phyloP scores from a whole-genome alignment of 2,888 invertebrate species.

The Mesorhabditis spiculigera region DNA sequence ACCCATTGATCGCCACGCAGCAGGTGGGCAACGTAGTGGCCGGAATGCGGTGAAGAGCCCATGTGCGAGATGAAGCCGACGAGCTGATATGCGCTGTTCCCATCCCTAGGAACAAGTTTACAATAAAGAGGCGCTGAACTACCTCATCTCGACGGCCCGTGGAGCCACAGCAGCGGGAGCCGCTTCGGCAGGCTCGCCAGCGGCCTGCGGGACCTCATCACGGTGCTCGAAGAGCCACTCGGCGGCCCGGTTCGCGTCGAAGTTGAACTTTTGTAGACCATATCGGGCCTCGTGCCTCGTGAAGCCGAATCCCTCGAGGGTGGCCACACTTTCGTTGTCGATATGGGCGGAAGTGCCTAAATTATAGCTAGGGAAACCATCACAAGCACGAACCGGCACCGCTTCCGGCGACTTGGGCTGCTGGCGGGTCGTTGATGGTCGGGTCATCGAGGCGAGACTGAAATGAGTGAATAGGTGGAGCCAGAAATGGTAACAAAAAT shows the following conservation, averaged over 20 bases:
- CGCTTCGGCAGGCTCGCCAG: slow-evolving; percentile 7
- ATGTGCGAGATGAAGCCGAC: slow-evolving; percentile 96
- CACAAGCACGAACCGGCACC: neutral
- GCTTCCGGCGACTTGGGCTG: neutral
- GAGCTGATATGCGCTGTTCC: slow-evolving; percentile 70
- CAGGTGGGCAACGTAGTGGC: slow-evolving; percentile 96
- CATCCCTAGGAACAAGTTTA: slow-evolving; percentile 20
- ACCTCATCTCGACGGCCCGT: neutral
- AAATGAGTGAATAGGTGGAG: neutral
- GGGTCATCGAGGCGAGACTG: slow-evolving; percentile 22
- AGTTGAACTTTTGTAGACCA: slow-evolving; percentile 28
- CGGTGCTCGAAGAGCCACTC: slow-evolving; percentile 46
- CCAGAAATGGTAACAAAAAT: too few species aligned
- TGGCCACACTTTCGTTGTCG: neutral
- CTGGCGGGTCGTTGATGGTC: slow-evolving; percentile 20
- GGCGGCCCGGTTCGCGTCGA: slow-evolving; percentile 35
- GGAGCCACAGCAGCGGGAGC: neutral
- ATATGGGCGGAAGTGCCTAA: slow-evolving; percentile 5
- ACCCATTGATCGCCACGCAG: slow-evolving; percentile 64
- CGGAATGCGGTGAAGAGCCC: slow-evolving; percentile 93
- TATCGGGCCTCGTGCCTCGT: slow-evolving; percentile 26
- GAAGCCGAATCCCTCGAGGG: slow-evolving; percentile 10
- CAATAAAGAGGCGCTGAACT: neutral
- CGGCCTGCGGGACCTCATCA: slow-evolving; percentile 22
- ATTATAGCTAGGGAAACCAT: neutral